These are phyloP conservation scores for Taeniopygia guttata DNA, from an alignment of 2,797 vertebrate species.

Conservation along the genomic window DNA sequence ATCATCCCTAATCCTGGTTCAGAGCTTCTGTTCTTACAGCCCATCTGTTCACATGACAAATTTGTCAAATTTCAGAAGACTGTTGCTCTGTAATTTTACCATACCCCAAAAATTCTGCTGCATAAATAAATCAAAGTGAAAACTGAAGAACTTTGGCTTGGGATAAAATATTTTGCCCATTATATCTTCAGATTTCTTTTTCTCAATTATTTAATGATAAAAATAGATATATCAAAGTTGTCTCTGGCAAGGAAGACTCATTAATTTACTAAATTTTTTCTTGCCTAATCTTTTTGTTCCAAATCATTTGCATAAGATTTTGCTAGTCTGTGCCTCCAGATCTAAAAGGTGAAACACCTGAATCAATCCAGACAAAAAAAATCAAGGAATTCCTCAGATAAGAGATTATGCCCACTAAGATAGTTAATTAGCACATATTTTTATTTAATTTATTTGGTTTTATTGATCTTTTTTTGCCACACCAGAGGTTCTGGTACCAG, in stretches of 20 bases:
- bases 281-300: neutral
- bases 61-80: constrained; percentile 41
- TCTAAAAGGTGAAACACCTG: neutral
- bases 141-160: constrained; percentile 2
- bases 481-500: neutral
- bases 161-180: neutral
- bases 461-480: neutral
- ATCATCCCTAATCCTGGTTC: constrained; percentile 35
- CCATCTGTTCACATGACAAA: constrained; percentile 49
- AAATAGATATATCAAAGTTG: too few relatives aligned
- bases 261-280: neutral
- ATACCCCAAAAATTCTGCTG: neutral
- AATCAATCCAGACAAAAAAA: neutral
- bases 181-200: neutral
- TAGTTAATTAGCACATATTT: neutral
- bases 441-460: neutral
- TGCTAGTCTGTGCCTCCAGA: neutral
- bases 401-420: neutral
- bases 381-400: neutral
- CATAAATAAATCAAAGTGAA: constrained; percentile 40
- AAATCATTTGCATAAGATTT: neutral
- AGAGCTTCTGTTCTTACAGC: constrained; percentile 52
- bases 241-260: neutral
- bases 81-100: constrained; percentile 29
- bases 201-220: neutral